Percentiles rank a stretch among this genome's conserved stretches.
Conservation (phyloP, 2,888 invertebrate genomes). For the Mongoloraphidia duomilia region DNA sequence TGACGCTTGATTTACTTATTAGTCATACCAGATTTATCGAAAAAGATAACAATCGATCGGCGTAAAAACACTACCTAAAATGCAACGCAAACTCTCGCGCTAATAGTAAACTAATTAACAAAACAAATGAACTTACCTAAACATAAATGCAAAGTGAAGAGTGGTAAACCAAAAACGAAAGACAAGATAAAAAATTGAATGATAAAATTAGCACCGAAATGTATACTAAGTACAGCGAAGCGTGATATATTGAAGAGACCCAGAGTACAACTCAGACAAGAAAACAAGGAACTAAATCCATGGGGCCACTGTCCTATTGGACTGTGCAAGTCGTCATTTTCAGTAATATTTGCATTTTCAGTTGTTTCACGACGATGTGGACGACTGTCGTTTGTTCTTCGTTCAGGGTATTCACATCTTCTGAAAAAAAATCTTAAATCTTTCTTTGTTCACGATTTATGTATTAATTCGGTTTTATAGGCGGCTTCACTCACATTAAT, state of each 20-base stretch:
- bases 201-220: conserved; percentile 80
- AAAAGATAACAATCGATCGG: too few relatives aligned
- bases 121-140: conserved; percentile 42
- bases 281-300: conserved; percentile 61
- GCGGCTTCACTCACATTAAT: too few relatives aligned
- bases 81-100: too few relatives aligned
- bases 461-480: too few relatives aligned
- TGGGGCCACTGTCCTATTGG: conserved; percentile 52
- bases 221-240: conserved; percentile 72
- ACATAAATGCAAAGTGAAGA: conserved; percentile 62
- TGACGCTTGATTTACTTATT: too few relatives aligned
- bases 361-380: not conserved
- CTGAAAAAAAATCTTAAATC: too few relatives aligned
- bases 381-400: too few relatives aligned
- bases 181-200: conserved; percentile 78
- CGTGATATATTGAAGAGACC: conserved; percentile 81
- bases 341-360: not conserved
- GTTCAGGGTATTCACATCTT: too few relatives aligned
- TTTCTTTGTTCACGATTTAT: too few relatives aligned
- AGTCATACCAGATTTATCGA: too few relatives aligned
- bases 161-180: conserved; percentile 62
- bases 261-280: conserved; percentile 71
- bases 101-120: too few relatives aligned
- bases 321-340: conserved; percentile 30
- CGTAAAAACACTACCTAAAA: too few relatives aligned